phyloP scores from a whole-genome alignment of 2,888 invertebrate genomes.

The Slavum lentiscoides region DNA sequence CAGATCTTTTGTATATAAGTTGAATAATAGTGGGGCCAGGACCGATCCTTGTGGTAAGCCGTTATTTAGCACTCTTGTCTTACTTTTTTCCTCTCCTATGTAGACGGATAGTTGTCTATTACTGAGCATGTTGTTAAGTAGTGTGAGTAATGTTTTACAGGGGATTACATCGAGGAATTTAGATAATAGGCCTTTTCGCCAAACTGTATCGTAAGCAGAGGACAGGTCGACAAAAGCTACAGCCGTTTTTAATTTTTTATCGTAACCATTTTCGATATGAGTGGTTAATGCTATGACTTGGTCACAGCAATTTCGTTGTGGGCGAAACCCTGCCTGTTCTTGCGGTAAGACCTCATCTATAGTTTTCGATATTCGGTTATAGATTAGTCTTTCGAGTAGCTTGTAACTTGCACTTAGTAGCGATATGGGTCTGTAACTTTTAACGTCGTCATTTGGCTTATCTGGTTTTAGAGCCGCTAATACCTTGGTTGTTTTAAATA shows the following conservation, averaged over 20 bases:
- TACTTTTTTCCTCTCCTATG: too few species aligned
- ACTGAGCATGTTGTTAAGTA: too few species aligned
- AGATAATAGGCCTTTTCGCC: constrained; percentile 41
- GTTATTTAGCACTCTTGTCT: too few species aligned
- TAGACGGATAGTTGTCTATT: too few species aligned
- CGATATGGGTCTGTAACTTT: constrained; percentile 17
- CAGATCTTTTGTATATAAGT: too few species aligned
- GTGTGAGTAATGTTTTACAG: constrained; percentile 13
- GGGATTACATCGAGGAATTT: constrained; percentile 31
- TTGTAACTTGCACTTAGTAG: constrained; percentile 19
- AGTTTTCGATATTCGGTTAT: background rate
- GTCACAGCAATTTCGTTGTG: constrained; percentile 20
- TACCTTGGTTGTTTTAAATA: constrained; percentile 6
- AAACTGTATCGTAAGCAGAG: constrained; percentile 3
- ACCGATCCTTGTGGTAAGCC: background rate
- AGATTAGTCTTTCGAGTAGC: constrained; percentile 6
- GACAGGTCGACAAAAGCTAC: constrained; percentile 7
- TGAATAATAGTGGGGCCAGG: background rate
- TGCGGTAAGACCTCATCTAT: background rate
- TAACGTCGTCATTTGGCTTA: background rate
- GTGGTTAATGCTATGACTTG: constrained; percentile 11
- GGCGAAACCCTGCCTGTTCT: constrained; percentile 7
- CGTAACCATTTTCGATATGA: constrained; percentile 19
- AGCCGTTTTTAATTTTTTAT: constrained; percentile 15
- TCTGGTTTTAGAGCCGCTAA: background rate